Base-by-base conservation (phyloP, 2,797 vertebrate species). In the Myotis myotis region DNA sequence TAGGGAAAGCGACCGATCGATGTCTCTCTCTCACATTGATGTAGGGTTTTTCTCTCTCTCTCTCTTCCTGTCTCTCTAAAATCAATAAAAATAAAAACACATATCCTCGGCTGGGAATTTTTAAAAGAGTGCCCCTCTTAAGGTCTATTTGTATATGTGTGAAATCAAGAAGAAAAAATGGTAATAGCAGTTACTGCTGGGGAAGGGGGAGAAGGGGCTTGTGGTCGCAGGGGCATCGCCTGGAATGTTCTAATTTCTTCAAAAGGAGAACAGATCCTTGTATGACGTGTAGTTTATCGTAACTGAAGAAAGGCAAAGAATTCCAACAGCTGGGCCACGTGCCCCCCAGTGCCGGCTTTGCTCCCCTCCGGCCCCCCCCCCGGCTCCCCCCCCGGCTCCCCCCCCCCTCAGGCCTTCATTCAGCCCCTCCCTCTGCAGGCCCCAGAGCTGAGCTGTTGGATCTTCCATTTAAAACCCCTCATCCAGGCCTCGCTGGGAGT, bases 381-480 rank as follows among this genome's bases (percentile, higher is more conserved):
- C 8, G n/a, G n/a, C 16, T 19, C 66, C 16, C 23, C 8, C 38
- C n/a, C n/a, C n/a, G n/a, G 16, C 1, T 23, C 30, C 7, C 68
- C 41, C 10, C 0, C 9, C 20, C 62, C 51, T 20, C 6, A 0
- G n/a, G 25, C 75, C 38, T 51, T 41, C 66, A 66, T 23, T 8
- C 72, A 7, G 66, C 89, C 76, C 72, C n/a, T 7, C 47, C 25
- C 74, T 76, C 72, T 60, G 1, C 6, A 6, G 72, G 91, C 78
- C 68, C 92, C 36, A 0, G 79, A 70, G 71, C 94, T 25, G 47
- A 89, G 94, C 94, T 72, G 81, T 87, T 87, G 96, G 80, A 88
- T 55, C 92, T 94, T 92, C 95, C 95, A 87, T 93, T 94, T 93
- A 90, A 93, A 94, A 80, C 96, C 51, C 93, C 76, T 94, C 96